Conservation (phyloP, 2,113 vertebrate genomes). For the Gracilinanus agilis region DNA sequence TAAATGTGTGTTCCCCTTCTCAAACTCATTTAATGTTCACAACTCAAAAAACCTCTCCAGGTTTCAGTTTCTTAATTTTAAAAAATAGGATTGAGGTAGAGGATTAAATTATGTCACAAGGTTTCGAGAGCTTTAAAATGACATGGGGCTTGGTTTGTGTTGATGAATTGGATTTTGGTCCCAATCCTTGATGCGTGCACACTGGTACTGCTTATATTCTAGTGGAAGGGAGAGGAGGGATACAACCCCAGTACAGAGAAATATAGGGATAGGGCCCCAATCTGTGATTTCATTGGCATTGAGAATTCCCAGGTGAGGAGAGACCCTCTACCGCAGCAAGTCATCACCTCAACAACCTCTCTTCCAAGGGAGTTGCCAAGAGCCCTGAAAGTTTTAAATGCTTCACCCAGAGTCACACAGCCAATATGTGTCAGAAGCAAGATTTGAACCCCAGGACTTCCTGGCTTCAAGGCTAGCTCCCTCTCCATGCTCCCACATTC, state of each 20-base stretch:
- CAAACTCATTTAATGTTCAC: background rate
- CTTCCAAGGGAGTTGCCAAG: background rate
- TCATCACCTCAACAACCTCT: background rate
- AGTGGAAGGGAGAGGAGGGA: background rate
- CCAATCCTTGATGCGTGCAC: background rate
- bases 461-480: background rate
- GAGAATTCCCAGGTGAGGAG: background rate
- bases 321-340: background rate
- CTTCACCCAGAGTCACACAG: background rate
- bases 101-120: background rate
- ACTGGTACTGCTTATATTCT: background rate
- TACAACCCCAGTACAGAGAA: background rate
- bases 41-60: background rate
- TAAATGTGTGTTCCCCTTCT: background rate
- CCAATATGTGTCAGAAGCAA: background rate
- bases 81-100: background rate
- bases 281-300: background rate
- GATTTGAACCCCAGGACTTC: background rate
- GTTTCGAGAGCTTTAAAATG: background rate
- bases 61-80: background rate
- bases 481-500: background rate
- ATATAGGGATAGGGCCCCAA: background rate
- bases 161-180: background rate
- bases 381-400: background rate
- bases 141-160: background rate